Base-by-base conservation (phyloP, 2,888 invertebrate genomes). In the Julus scanicus region DNA sequence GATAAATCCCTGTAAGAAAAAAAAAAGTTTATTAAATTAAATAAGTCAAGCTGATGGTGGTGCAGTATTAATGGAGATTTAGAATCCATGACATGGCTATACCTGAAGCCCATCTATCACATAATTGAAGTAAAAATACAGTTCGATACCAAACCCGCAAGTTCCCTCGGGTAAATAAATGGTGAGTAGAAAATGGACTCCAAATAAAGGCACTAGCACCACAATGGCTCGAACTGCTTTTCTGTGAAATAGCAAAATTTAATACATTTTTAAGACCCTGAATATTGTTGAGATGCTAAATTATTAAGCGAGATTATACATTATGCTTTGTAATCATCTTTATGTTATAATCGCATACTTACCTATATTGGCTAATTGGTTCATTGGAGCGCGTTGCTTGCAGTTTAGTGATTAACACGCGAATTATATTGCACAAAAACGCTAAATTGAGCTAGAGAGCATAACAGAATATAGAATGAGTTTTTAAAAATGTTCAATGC, bases 161-260 rank as follows among this genome's bases (percentile, higher is more conserved):
- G 90, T 89, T 17, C 90, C 89, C 3, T 91, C 90, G 1, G 92
- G 92, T 20, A 93, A 91, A 90, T 93, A 93, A 86, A 93, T 92
- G 20, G 93, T 93, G 40, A 93, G 90, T 84, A 92, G 90, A 90
- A 93, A 92, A 90, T 93, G 93, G 0, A 93, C 91, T 4, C 93
- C 93, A 90, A 93, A 93, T 80, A 93, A 91, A 3, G 93, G 93
- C 89, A 93, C 91, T 88, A 93, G 90, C 87, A 93, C 92, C 88
- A 93, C 89, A 0, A 93, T 93, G 2, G 93, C 93, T 9, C 92
- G 91, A 44, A 93, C 93, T 9, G 93, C 93, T 91, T 93, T 93
- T 90, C 93, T 93, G 91, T 57, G 91, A 53, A 48, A 20, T 20
- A 86, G 49, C 3, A 44, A 44, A 44, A 44, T 44, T 44, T 6